These are phyloP conservation scores for Synanthedon formicaeformis DNA, from an alignment of 2,888 invertebrate species.

Conservation along the genomic window DNA sequence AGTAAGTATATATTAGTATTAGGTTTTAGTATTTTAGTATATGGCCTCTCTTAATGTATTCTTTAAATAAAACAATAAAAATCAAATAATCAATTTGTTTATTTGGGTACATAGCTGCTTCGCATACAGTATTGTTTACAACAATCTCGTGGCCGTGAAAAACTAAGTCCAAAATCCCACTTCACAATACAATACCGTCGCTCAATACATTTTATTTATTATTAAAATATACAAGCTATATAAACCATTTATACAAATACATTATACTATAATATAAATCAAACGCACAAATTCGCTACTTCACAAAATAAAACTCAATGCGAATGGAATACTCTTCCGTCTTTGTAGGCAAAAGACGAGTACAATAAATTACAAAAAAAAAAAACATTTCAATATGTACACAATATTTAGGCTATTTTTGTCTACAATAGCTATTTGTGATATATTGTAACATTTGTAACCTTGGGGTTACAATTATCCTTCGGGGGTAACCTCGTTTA, in stretches of 20 bases:
- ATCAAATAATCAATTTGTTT: slow-evolving; percentile 28
- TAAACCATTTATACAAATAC: slow-evolving; percentile 24
- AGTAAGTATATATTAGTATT: no score
- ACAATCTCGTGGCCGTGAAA: slow-evolving; percentile 35
- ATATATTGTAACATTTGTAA: no score
- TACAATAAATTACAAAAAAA: no score
- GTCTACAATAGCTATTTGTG: no score
- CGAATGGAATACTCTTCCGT: background rate
- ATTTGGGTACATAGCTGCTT: slow-evolving; percentile 45
- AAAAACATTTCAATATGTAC: no score
- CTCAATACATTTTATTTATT: background rate
- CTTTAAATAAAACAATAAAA: background rate
- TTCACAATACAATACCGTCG: slow-evolving; percentile 1
- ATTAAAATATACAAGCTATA: slow-evolving; percentile 10
- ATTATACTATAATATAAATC: slow-evolving; percentile 1
- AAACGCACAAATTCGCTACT: background rate
- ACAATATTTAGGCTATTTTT: no score
- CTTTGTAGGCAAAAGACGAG: no score
- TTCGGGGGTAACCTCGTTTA: no score
- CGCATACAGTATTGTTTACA: slow-evolving; percentile 28
- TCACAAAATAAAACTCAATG: background rate
- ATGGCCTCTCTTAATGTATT: no score
- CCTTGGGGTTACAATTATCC: no score
- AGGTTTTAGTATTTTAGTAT: no score
- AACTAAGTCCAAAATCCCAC: slow-evolving; percentile 32